A percentile compares a stretch with the other conserved stretches of the same genome.
Evolutionary conservation across 1,140 invertebrate species (phyloP).

Genomic region (Scaptomyza hsui): DNA sequence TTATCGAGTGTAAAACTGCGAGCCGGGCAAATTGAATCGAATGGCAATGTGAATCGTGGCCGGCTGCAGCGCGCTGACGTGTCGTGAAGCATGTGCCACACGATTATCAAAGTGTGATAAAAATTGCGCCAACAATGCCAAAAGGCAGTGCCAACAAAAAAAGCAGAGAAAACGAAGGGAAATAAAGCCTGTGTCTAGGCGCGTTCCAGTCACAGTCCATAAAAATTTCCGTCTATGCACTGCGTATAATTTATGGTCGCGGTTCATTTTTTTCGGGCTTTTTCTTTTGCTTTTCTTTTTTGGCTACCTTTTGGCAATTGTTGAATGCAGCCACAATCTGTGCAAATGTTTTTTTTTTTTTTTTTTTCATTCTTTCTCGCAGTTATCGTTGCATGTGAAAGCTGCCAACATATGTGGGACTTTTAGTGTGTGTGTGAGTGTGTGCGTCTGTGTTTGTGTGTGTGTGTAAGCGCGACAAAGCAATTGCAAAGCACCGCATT

Average conservation of each 20-base stretch:
- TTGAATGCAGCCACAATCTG: conserved; percentile 69
- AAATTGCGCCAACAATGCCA: conserved; percentile 67
- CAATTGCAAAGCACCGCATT: conserved; percentile 28
- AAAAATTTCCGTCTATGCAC: conserved; percentile 74
- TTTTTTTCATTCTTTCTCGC: conserved; percentile 46
- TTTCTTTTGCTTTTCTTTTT: conserved; percentile 35
- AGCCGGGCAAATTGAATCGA: conserved; percentile 68
- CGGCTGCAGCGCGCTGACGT: conserved; percentile 54
- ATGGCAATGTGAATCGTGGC: conserved; percentile 34
- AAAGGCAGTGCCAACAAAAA: conserved; percentile 12
- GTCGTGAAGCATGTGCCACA: conserved; percentile 67
- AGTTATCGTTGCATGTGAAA: conserved; percentile 44
- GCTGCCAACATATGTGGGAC: conserved; percentile 65
- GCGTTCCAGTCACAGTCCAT: conserved; percentile 63
- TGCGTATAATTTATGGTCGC: conserved; percentile 70
- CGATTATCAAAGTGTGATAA: conserved; percentile 79
- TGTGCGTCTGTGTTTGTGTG: conserved; percentile 9
- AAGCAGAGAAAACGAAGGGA: conserved; percentile 4
- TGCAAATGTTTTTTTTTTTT: conserved; percentile 53
- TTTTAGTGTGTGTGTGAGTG: conserved; percentile 17
- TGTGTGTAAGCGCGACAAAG: conserved; percentile 24
- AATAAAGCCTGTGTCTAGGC: conserved; percentile 13
- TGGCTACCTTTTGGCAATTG: conserved; percentile 69
- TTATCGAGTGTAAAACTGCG: conserved; percentile 62
- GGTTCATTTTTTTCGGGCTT: conserved; percentile 27